Evolutionary conservation across 2,113 vertebrate genomes (phyloP).

Genomic region (cattle (Bos taurus)): ARS-UCD2.0 NC_037333.1:9714501-9715000

Average conservation of each 20-base stretch:
- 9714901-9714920: neutral
- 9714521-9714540: slow-evolving; percentile 52
- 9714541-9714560: slow-evolving; percentile 64
- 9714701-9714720: neutral
- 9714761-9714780: neutral
- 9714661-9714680: slow-evolving; percentile 23
- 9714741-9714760: neutral
- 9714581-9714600: slow-evolving; percentile 69
- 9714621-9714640: slow-evolving; percentile 59
- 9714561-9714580: slow-evolving; percentile 60
- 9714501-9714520: slow-evolving; percentile 56
- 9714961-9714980: neutral
- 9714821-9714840: rapidly evolving
- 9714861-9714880: neutral
- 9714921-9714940: neutral
- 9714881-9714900: neutral
- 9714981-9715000: neutral
- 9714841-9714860: neutral
- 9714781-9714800: neutral
- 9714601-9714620: slow-evolving; percentile 68
- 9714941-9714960: neutral
- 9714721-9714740: rapidly evolving
- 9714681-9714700: slow-evolving; percentile 38
- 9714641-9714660: slow-evolving; percentile 41
- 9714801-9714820: neutral